phyloP scores from a whole-genome alignment of 1,140 invertebrate genomes.

The Lepidurus couesii region DNA sequence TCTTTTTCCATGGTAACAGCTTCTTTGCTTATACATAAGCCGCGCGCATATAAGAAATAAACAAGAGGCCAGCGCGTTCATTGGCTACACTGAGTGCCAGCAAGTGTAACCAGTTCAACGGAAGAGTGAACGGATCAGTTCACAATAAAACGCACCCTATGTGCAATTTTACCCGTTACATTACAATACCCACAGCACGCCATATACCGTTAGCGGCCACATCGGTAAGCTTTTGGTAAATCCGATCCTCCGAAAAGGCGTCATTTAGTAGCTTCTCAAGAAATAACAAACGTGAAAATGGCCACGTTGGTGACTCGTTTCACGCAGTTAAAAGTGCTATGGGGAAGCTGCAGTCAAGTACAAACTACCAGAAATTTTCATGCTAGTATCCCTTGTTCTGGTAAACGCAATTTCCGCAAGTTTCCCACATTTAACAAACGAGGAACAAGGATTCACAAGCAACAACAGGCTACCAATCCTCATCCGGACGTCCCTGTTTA shows the following conservation, averaged over 20 bases:
- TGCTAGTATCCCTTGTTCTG: conserved; percentile 39
- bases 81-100: too few species aligned
- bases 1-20: too few species aligned
- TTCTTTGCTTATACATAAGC: too few species aligned
- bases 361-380: neutral
- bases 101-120: too few species aligned
- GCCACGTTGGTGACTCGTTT: neutral
- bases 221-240: too few species aligned
- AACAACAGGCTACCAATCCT: conserved; percentile 51
- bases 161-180: too few species aligned
- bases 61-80: too few species aligned
- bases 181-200: too few species aligned
- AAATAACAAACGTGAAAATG: neutral
- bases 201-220: too few species aligned
- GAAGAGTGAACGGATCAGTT: too few species aligned
- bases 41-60: neutral
- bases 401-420: conserved; percentile 73
- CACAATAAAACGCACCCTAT: too few species aligned
- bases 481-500: conserved; percentile 57
- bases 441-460: conserved; percentile 60
- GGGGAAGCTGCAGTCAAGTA: neutral
- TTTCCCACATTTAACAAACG: conserved; percentile 65
- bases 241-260: too few species aligned
- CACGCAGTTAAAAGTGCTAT: neutral
- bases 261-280: neutral